Evolutionary conservation across 2,113 vertebrate species (phyloP), one percentile per base, ranked within the genome.

Genomic region (Malaclemys terrapin): DNA sequence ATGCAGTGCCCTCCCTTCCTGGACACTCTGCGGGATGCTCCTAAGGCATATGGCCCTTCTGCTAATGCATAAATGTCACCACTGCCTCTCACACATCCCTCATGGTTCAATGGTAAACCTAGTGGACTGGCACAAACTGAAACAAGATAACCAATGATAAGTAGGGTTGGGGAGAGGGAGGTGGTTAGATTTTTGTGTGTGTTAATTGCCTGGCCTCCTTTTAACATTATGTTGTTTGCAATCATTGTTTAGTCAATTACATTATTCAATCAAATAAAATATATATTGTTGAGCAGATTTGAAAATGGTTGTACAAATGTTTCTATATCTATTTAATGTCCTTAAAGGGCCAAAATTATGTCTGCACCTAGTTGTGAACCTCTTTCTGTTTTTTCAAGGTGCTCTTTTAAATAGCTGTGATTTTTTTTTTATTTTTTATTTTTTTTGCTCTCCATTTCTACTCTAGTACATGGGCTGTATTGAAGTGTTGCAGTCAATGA

Each of bases 401-500:
- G 19, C 24, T n/a, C 35, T 49, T 79, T 84, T 87, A 82, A 96
- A 57, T 50, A 38, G 29, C 47, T 92, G 47, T 82, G 65, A 76
- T 87, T 84, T n/a, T 38, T 72, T 59, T 95, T 38, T 38, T 38
- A 82, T 87, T 83, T 87, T 83, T 72, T n/a, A n/a, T 52, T 83
- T n/a, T 45, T 72, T 59, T 91, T 9, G 92, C 52, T 91, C 31
- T 94, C 72, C 95, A 27, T 96, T 98, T 97, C 92, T 94, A 90
- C 96, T 91, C 29, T 49, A 99, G 99, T 99, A 99, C 97, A 98
- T 99, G 98, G 99, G 99, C 92, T 99, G 98, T 88, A 98, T 99
- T 95, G 99, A 99, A 97, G 99, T 99, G 94, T 98, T 99, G 93
- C 99, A 99, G 95, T 99, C 99, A 80, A 99, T 99, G 99, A 99